phyloP scores from a whole-genome alignment of 2,888 invertebrate genomes.

The Caenorhabditis angaria region DNA sequence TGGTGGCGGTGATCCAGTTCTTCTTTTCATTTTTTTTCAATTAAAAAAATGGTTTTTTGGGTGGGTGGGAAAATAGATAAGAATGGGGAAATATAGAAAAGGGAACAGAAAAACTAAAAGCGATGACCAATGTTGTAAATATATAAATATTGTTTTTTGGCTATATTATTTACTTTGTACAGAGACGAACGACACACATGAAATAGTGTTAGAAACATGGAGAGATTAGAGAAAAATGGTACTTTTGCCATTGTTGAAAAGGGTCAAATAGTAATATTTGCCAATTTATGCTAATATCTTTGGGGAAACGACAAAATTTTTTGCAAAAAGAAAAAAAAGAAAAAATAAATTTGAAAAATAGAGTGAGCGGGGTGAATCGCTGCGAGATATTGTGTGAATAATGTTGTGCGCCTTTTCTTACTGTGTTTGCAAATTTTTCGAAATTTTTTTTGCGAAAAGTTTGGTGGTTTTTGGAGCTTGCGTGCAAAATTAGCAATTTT shows the following conservation, averaged over 20 bases:
- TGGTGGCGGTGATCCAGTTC: neutral
- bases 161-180: neutral
- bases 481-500: too few species aligned
- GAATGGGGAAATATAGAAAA: conserved; percentile 3
- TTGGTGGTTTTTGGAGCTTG: too few species aligned
- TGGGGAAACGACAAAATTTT: too few species aligned
- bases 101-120: conserved; percentile 6
- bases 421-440: too few species aligned
- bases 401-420: too few species aligned
- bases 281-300: neutral
- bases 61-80: neutral
- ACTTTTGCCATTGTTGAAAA: neutral
- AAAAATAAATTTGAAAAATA: too few species aligned
- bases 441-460: too few species aligned
- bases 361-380: too few species aligned
- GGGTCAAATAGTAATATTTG: neutral
- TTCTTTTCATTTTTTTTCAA: neutral
- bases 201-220: neutral
- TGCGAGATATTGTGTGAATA: too few species aligned
- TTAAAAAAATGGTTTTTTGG: neutral
- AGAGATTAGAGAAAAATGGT: neutral
- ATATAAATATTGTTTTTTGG: conserved; percentile 28
- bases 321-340: too few species aligned
- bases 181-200: neutral
- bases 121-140: conserved; percentile 15